phyloP scores from a whole-genome alignment of 2,113 vertebrate genomes.

The Aphelocoma coerulescens region DNA sequence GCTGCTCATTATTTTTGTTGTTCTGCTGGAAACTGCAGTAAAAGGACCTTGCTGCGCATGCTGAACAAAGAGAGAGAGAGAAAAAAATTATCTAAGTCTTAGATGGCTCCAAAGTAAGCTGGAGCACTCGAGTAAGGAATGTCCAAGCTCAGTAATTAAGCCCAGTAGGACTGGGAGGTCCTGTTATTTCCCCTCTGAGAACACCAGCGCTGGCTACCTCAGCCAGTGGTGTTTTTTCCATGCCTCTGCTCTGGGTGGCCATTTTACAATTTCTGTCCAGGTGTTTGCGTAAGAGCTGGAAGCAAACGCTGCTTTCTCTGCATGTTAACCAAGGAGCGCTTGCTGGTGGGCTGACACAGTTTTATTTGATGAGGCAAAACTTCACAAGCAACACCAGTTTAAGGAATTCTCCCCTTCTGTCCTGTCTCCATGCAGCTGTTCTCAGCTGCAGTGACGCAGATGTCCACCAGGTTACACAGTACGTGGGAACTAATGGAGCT shows the following conservation, averaged over 20 bases:
- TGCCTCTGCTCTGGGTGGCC: not conserved
- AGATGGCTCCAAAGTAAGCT: not conserved
- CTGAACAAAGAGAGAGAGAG: not conserved
- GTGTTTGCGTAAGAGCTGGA: not conserved
- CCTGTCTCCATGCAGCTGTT: not conserved
- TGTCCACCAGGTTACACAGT: not conserved
- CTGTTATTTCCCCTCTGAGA: not conserved
- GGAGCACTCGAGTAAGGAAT: not conserved
- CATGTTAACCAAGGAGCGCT: not conserved
- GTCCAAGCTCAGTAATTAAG: not conserved
- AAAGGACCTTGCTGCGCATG: not conserved
- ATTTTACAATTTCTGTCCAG: not conserved
- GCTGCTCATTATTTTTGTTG: not conserved
- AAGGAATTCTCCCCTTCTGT: not conserved
- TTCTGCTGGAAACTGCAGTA: not conserved
- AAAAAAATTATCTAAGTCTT: not conserved
- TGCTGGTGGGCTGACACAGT: not conserved
- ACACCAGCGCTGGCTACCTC: not conserved
- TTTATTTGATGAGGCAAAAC: not conserved
- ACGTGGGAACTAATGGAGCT: not conserved
- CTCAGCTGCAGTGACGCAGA: not conserved
- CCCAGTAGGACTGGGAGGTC: not conserved
- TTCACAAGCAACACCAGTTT: not conserved
- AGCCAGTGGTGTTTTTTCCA: not conserved
- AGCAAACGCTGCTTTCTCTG: not conserved